Conservation (phyloP, 1,140 invertebrate species). For the Venturia canescens region DNA sequence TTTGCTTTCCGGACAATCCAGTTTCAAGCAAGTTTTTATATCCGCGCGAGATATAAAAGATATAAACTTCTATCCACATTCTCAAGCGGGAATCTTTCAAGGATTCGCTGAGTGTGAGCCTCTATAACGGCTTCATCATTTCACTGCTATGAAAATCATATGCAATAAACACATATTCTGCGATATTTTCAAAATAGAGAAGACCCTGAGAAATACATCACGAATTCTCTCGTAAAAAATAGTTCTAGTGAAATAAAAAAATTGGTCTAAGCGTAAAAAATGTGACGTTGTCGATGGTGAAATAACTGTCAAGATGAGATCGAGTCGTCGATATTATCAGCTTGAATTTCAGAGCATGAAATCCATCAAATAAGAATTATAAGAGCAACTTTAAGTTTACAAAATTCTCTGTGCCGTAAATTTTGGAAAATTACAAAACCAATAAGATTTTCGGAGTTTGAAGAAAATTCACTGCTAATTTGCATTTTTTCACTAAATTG, state of each 20-base stretch:
- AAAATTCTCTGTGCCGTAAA: too few species aligned
- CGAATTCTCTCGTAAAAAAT: neutral
- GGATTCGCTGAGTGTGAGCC: constrained; percentile 6
- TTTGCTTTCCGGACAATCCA: neutral
- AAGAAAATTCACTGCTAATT: too few species aligned
- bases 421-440: too few species aligned
- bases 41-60: neutral
- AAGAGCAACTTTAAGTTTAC: too few species aligned
- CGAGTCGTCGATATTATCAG: too few species aligned
- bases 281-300: too few species aligned
- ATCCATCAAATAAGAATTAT: too few species aligned
- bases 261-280: neutral
- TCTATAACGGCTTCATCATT: constrained; percentile 37
- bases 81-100: neutral
- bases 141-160: constrained; percentile 40
- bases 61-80: constrained; percentile 20
- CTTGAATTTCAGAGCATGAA: too few species aligned
- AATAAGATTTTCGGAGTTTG: too few species aligned
- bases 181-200: neutral
- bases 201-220: constrained; percentile 20
- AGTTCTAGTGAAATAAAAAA: neutral
- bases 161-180: constrained; percentile 22
- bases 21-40: neutral
- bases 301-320: too few species aligned
- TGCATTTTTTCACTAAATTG: too few species aligned